Conservation (phyloP, 2,888 invertebrate genomes). For the Cistogaster globosa region DNA sequence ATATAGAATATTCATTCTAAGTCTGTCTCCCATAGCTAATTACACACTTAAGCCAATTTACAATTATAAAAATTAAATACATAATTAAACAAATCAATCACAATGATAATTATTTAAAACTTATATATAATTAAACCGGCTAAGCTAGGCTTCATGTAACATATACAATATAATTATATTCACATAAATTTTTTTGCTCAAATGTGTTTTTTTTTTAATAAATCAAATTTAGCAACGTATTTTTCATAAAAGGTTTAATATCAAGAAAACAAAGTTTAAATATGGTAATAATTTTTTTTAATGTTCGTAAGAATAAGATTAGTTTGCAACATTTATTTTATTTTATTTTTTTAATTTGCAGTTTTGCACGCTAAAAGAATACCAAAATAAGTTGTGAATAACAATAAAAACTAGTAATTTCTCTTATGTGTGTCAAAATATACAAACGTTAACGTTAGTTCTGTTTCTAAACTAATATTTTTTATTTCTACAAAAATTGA, state of each 20-base stretch:
- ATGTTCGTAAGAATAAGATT: too few species aligned
- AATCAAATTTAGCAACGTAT: neutral
- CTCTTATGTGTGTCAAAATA: too few species aligned
- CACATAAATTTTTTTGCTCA: conserved; percentile 20
- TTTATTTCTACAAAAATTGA: too few species aligned
- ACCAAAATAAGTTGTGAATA: too few species aligned
- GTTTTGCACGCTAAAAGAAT: too few species aligned
- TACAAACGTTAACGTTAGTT: too few species aligned
- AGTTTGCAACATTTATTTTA: too few species aligned
- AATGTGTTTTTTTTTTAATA: conserved; percentile 8
- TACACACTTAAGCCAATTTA: conserved; percentile 58
- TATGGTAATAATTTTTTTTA: too few species aligned
- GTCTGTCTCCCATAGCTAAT: conserved; percentile 65
- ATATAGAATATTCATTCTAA: neutral
- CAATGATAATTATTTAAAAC: conserved; percentile 35
- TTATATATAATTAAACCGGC: neutral
- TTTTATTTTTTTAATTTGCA: too few species aligned
- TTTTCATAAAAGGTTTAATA: neutral
- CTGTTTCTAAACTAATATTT: too few species aligned
- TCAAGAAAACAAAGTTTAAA: neutral
- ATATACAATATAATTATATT: conserved; percentile 2
- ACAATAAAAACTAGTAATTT: too few species aligned
- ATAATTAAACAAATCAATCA: neutral
- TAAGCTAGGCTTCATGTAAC: conserved; percentile 39
- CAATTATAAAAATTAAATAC: neutral